Percentiles rank a stretch among this genome's conserved stretches.
Conservation (phyloP, 2,113 vertebrate genomes). For the Cariama cristata region DNA sequence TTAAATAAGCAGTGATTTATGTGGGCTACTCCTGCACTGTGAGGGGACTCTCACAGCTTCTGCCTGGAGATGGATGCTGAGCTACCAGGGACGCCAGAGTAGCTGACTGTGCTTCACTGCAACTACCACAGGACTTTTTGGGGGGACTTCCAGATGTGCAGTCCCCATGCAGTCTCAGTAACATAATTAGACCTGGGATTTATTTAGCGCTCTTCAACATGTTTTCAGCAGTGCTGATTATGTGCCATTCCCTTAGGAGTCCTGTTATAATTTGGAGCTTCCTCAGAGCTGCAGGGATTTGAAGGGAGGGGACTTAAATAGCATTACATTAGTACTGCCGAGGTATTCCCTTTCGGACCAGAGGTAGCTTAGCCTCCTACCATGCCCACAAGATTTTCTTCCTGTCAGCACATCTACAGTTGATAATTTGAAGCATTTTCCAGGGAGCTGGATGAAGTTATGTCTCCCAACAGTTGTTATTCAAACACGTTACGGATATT, state of each 20-base stretch:
- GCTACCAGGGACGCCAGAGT: neutral
- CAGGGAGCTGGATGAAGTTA: conserved; percentile 43
- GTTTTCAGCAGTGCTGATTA: conserved; percentile 51
- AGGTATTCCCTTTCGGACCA: conserved; percentile 40
- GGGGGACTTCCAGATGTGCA: conserved; percentile 17
- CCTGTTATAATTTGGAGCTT: conserved; percentile 57
- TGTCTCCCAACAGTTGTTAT: conserved; percentile 53
- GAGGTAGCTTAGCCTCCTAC: conserved; percentile 37
- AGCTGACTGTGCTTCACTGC: neutral
- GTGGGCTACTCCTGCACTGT: neutral
- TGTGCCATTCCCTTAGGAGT: conserved; percentile 13
- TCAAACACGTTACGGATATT: conserved; percentile 68
- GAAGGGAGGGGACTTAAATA: conserved; percentile 17
- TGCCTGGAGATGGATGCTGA: conserved; percentile 7
- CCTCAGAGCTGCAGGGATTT: conserved; percentile 36
- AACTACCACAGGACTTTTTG: neutral
- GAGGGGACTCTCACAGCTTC: neutral
- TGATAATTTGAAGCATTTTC: conserved; percentile 65
- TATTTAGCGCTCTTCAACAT: neutral
- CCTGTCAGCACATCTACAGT: conserved; percentile 41
- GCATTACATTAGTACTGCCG: conserved; percentile 15
- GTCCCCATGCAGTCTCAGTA: conserved; percentile 7
- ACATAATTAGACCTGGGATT: conserved; percentile 55
- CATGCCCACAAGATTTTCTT: conserved; percentile 41
- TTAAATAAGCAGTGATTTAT: conserved; percentile 52